These are phyloP conservation scores for Dinomys branickii DNA, from an alignment of 2,113 vertebrate genomes.

Conservation along the genomic window DNA sequence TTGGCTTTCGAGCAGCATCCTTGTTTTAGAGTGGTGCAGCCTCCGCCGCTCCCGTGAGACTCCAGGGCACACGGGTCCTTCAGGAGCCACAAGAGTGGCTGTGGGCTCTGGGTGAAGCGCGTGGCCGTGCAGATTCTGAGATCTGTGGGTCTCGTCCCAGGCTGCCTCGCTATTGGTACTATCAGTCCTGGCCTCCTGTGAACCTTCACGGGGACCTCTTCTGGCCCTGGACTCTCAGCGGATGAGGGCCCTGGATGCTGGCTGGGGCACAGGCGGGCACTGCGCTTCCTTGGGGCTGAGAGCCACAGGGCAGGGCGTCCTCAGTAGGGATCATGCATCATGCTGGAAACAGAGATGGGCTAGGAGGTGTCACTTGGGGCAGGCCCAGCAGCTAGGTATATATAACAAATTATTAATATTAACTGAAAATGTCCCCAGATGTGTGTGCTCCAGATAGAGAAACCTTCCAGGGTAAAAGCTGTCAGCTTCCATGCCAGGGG, in stretches of 20 bases:
- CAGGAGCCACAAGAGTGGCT: not conserved
- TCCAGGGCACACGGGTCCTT: not conserved
- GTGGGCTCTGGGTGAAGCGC: not conserved
- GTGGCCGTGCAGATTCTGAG: not conserved
- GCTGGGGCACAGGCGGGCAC: not conserved
- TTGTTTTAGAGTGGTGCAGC: not conserved
- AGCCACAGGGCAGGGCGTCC: fast-evolving
- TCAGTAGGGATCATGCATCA: fast-evolving
- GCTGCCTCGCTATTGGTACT: fast-evolving
- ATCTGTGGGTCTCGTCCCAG: not conserved
- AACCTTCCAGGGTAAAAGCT: too few species aligned
- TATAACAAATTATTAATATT: too few species aligned
- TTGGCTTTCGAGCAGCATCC: fast-evolving
- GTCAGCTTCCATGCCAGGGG: not conserved
- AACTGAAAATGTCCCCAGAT: fast-evolving
- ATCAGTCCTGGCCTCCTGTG: fast-evolving
- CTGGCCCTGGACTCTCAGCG: not conserved
- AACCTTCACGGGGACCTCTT: not conserved
- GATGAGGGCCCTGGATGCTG: too few species aligned
- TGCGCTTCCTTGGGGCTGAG: not conserved
- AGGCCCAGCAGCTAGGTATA: not conserved
- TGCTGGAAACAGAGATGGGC: not conserved
- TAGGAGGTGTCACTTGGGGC: fast-evolving
- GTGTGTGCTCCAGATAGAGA: not conserved
- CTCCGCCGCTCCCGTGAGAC: too few species aligned